Evolutionary conservation across 1,140 invertebrate genomes (phyloP).

Genomic region (Diorhabda elongata): DNA sequence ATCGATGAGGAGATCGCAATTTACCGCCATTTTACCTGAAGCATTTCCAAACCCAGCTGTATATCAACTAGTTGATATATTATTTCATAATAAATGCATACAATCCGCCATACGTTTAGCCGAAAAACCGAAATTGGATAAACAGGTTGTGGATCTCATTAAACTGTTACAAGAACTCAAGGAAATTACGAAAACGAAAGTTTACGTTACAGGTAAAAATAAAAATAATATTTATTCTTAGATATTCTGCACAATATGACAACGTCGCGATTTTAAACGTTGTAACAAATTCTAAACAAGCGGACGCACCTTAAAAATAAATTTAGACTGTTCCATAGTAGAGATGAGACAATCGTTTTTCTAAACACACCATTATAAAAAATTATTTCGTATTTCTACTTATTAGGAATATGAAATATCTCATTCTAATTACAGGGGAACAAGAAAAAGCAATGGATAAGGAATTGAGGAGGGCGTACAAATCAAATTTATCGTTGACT

Average conservation of each 20-base stretch:
- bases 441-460: slow-evolving; percentile 37
- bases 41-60: slow-evolving; percentile 17
- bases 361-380: too few relatives aligned
- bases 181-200: slow-evolving; percentile 27
- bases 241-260: too few relatives aligned
- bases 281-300: too few relatives aligned
- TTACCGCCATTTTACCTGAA: neutral
- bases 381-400: too few relatives aligned
- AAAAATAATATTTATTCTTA: neutral
- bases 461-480: slow-evolving; percentile 32
- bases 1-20: neutral
- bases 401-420: neutral
- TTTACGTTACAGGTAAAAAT: slow-evolving; percentile 23
- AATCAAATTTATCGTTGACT: slow-evolving; percentile 32
- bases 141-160: slow-evolving; percentile 25
- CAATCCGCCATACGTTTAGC: slow-evolving; percentile 14
- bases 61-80: slow-evolving; percentile 23
- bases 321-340: too few relatives aligned
- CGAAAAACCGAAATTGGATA: slow-evolving; percentile 8
- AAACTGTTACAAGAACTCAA: slow-evolving; percentile 28
- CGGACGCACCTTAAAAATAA: too few relatives aligned
- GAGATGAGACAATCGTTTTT: too few relatives aligned
- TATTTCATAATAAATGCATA: slow-evolving; percentile 27
- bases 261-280: too few relatives aligned
- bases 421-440: slow-evolving; percentile 11